Percentiles rank a stretch among this genome's conserved stretches.
Conservation (phyloP, 2,888 invertebrate species). For the Liopterus haemorrhoidalis region DNA sequence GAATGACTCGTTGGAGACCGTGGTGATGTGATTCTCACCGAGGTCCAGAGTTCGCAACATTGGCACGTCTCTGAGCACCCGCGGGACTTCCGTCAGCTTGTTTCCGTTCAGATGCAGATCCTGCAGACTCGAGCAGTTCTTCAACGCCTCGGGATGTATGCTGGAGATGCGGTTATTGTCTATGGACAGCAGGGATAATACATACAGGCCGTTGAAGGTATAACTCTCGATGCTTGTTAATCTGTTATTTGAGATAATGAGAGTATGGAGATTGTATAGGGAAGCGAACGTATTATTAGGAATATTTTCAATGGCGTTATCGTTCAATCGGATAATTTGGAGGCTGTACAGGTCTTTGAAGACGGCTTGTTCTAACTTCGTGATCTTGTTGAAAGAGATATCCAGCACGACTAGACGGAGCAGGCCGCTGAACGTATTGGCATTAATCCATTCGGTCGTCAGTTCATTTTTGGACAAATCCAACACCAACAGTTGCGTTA, state of each 20-base stretch:
- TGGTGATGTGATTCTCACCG: conserved; percentile 76
- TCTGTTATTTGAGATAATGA: conserved; percentile 75
- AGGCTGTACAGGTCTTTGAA: conserved; percentile 73
- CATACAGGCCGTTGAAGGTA: conserved; percentile 70
- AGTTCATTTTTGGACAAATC: conserved; percentile 75
- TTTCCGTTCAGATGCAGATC: conserved; percentile 80
- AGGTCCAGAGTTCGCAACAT: conserved; percentile 75
- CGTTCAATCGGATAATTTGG: conserved; percentile 73
- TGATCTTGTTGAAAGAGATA: conserved; percentile 69
- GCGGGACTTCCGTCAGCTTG: conserved; percentile 67
- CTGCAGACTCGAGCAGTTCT: conserved; percentile 72
- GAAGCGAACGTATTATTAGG: conserved; percentile 74
- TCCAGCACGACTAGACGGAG: conserved; percentile 71
- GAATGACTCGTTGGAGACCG: conserved; percentile 74
- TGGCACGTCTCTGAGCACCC: conserved; percentile 66
- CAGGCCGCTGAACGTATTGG: conserved; percentile 71
- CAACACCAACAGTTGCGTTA: conserved; percentile 67
- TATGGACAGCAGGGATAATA: conserved; percentile 68
- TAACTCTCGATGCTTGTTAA: conserved; percentile 68
- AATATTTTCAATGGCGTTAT: conserved; percentile 69
- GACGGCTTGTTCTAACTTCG: conserved; percentile 66
- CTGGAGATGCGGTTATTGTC: conserved; percentile 73
- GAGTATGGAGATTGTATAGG: conserved; percentile 70
- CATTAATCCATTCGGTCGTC: conserved; percentile 75
- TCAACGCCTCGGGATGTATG: conserved; percentile 68